Evolutionary conservation across 1,140 invertebrate species (phyloP).

Genomic region (Halotydeus destructor): DNA sequence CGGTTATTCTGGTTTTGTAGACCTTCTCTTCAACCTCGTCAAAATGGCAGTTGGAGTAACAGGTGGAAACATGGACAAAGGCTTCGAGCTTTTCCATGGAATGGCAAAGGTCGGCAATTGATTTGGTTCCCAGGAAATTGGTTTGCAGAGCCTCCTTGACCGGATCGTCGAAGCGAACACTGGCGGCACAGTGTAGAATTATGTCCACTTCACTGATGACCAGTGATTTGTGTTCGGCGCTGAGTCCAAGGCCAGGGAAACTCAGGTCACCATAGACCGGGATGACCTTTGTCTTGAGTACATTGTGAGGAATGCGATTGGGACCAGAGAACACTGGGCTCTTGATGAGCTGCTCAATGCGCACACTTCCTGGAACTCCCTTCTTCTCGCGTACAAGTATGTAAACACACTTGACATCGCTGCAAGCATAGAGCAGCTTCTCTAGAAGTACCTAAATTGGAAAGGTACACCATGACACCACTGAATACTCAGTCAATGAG

Average conservation of each 20-base stretch:
- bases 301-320: neutral
- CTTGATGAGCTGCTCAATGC: conserved; percentile 21
- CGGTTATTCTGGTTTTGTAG: conserved; percentile 30
- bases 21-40: conserved; percentile 35
- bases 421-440: neutral
- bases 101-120: conserved; percentile 33
- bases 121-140: conserved; percentile 68
- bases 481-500: neutral
- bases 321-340: conserved; percentile 9
- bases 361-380: conserved; percentile 19
- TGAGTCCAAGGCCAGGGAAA: conserved; percentile 64
- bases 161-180: conserved; percentile 72
- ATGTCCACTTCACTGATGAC: conserved; percentile 54
- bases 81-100: conserved; percentile 15
- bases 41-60: conserved; percentile 33
- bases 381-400: conserved; percentile 27
- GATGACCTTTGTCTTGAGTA: conserved; percentile 41
- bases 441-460: neutral
- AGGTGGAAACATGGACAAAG: conserved; percentile 19
- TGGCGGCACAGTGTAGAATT: conserved; percentile 93
- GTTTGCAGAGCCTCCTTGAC: conserved; percentile 58
- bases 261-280: conserved; percentile 78
- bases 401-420: conserved; percentile 21
- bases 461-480: too few relatives aligned
- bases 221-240: conserved; percentile 42